phyloP scores from a whole-genome alignment of 2,113 vertebrate species.

The Calypte anna region DNA sequence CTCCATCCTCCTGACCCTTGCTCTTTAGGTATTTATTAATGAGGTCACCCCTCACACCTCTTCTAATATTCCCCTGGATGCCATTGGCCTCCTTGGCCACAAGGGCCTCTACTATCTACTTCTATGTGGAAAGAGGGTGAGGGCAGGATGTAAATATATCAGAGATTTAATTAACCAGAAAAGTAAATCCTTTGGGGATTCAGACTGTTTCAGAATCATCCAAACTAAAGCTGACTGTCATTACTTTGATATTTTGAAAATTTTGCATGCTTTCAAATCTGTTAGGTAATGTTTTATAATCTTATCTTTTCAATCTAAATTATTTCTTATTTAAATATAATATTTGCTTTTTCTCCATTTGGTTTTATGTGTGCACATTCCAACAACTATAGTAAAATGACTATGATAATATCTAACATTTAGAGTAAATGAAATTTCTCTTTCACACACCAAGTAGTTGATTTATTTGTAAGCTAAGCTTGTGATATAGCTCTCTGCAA shows the following conservation, averaged over 20 bases:
- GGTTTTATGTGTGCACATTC: not conserved
- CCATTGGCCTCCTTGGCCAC: too few species aligned
- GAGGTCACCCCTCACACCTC: too few species aligned
- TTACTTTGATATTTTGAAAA: not conserved
- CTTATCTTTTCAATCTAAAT: not conserved
- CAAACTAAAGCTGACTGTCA: not conserved
- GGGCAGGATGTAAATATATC: not conserved
- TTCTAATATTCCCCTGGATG: too few species aligned
- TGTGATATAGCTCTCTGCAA: not conserved
- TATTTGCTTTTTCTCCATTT: not conserved
- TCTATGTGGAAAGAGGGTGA: not conserved
- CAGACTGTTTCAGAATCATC: not conserved
- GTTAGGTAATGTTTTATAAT: not conserved
- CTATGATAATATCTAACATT: not conserved
- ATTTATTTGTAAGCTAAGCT: not conserved
- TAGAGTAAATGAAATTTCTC: not conserved
- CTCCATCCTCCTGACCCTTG: too few species aligned
- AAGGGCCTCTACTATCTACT: too few species aligned
- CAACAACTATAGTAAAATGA: not conserved
- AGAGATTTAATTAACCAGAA: not conserved
- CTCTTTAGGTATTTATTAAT: too few species aligned
- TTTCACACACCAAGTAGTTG: rapidly evolving
- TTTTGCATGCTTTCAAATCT: not conserved
- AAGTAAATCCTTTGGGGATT: not conserved
- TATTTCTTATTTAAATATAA: not conserved